Evolutionary conservation across 2,113 vertebrate species (phyloP).

Genomic region (Tachysurus vachellii): DNA sequence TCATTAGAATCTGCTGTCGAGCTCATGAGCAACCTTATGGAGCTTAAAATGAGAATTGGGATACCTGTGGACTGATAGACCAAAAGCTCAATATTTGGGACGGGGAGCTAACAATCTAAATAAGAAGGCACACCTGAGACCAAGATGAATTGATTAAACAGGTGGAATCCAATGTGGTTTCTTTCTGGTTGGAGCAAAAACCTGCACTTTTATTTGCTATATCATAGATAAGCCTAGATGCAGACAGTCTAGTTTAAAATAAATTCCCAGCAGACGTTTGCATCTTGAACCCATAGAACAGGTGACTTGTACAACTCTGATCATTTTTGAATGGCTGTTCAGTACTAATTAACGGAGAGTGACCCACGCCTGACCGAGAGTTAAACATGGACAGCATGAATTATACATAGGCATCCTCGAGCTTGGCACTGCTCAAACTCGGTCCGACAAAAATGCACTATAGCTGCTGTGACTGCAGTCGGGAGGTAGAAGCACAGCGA

Average conservation of each 20-base stretch:
- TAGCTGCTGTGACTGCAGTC: conserved; percentile 57
- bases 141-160: background rate
- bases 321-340: conserved; percentile 73
- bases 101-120: no score
- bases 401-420: conserved; percentile 74
- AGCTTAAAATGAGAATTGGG: no score
- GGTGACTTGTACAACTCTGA: conserved; percentile 66
- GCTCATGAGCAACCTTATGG: background rate
- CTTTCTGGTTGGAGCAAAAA: background rate
- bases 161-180: background rate
- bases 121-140: background rate
- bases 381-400: conserved; percentile 75
- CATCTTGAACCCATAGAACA: conserved; percentile 59
- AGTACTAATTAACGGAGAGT: conserved; percentile 79
- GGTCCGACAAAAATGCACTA: conserved; percentile 58
- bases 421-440: conserved; percentile 57
- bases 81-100: no score
- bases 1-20: no score
- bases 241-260: background rate
- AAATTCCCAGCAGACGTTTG: background rate
- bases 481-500: conserved; percentile 63
- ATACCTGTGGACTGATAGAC: no score
- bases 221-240: background rate
- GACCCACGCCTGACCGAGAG: conserved; percentile 67
- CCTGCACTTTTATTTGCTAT: background rate